Evolutionary conservation across 1,140 invertebrate genomes (phyloP).

Genomic region (Lamellibrachia luymesi): DNA sequence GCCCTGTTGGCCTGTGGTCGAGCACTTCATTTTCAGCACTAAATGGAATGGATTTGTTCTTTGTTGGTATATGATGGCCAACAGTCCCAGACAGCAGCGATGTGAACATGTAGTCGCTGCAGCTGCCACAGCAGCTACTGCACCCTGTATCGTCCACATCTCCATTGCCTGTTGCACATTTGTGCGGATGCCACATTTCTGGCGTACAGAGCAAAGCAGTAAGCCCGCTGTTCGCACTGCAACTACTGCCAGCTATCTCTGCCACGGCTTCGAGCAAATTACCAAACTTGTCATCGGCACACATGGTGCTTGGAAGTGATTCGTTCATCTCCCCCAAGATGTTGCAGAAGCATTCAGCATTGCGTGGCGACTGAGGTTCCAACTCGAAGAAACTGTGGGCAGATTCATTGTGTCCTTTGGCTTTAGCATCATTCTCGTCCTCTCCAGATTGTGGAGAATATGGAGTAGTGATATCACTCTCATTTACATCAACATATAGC

Average conservation of each 20-base stretch:
- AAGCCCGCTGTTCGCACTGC: not conserved
- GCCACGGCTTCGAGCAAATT: not conserved
- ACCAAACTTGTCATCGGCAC: not conserved
- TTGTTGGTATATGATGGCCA: not conserved
- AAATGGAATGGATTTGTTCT: conserved; percentile 5
- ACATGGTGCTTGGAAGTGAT: not conserved
- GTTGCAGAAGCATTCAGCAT: not conserved
- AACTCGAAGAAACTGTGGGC: not conserved
- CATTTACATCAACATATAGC: not conserved
- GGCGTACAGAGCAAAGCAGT: not conserved
- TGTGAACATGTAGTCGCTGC: not conserved
- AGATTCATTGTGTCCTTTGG: not conserved
- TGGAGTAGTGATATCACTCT: not conserved
- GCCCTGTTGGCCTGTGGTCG: not conserved
- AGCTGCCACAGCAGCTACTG: not conserved
- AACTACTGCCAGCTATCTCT: not conserved
- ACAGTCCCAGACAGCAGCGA: not conserved
- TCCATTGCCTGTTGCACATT: not conserved
- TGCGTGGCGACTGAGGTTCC: not conserved
- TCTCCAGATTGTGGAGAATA: not conserved
- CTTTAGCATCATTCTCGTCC: not conserved
- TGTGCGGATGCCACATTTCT: not conserved
- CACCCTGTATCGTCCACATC: not conserved
- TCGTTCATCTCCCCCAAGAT: not conserved
- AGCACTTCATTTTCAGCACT: not conserved